Conservation (phyloP, 2,113 vertebrate genomes). For the Nothobranchius furzeri region DNA sequence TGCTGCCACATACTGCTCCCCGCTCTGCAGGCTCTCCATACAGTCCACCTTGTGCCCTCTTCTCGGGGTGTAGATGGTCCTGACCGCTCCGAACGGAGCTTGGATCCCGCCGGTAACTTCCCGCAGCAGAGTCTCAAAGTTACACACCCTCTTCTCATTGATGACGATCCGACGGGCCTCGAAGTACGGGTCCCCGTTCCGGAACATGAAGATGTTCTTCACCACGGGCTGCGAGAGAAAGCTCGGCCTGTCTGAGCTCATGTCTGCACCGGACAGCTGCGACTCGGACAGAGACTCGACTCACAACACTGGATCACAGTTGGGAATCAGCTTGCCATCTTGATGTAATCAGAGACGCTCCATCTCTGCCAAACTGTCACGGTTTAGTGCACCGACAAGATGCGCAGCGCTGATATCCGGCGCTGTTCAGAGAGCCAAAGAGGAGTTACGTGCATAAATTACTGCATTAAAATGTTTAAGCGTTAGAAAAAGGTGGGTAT, state of each 20-base stretch:
- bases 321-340: constrained; percentile 20
- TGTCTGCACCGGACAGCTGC: constrained; percentile 26
- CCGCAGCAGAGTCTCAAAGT: constrained; percentile 90
- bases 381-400: neutral
- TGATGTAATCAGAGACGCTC: constrained; percentile 21
- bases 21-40: constrained; percentile 87
- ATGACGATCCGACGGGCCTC: constrained; percentile 90
- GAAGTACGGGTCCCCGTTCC: constrained; percentile 93
- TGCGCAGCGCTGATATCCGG: neutral
- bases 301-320: neutral
- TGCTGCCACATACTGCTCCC: constrained; percentile 94
- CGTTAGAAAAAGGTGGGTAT: no score
- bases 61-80: constrained; percentile 92
- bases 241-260: constrained; percentile 77
- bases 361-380: constrained; percentile 12
- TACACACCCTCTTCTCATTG: constrained; percentile 89
- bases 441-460: neutral
- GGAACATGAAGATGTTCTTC: constrained; percentile 90
- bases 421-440: neutral
- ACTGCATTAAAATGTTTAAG: no score
- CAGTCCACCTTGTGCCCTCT: constrained; percentile 86
- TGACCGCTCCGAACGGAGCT: constrained; percentile 91
- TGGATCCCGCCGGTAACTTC: constrained; percentile 91
- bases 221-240: constrained; percentile 90
- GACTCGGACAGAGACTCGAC: no score